These are phyloP conservation scores for Phylloscopus collybita DNA, from an alignment of 2,797 vertebrate species.

Conservation along the genomic window DNA sequence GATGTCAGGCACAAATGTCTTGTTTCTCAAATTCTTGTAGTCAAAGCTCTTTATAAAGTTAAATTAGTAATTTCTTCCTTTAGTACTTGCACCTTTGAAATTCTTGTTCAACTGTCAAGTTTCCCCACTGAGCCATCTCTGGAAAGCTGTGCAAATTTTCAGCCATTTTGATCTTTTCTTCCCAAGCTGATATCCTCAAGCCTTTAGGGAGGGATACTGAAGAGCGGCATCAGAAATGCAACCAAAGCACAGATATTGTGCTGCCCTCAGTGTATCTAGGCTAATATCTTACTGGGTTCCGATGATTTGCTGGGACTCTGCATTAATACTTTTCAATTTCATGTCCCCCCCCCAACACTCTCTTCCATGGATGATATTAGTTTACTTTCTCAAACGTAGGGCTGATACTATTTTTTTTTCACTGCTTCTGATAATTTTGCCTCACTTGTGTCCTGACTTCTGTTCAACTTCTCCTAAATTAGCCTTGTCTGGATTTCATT, in stretches of 20 bases:
- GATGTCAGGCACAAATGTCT: neutral
- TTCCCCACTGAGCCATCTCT: neutral
- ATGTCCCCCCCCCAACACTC: neutral
- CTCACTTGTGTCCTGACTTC: neutral
- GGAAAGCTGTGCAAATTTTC: neutral
- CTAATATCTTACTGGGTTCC: neutral
- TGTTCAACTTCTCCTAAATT: constrained; percentile 46
- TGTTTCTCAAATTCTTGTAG: neutral
- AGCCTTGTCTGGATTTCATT: constrained; percentile 48
- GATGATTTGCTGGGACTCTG: neutral
- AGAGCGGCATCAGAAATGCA: neutral
- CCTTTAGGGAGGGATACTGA: neutral
- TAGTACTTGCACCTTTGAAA: neutral
- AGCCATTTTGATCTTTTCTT: neutral
- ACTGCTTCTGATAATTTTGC: neutral
- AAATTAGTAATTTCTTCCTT: neutral
- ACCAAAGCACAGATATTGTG: neutral
- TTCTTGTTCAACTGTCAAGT: neutral
- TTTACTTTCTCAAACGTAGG: neutral
- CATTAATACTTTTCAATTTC: neutral
- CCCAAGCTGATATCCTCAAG: neutral
- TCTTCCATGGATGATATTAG: neutral
- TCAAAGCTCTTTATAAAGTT: neutral
- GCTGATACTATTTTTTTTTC: neutral
- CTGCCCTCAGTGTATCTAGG: neutral